These are phyloP conservation scores for Nylanderia fulva DNA, from an alignment of 1,140 invertebrate species.

Conservation along the genomic window DNA sequence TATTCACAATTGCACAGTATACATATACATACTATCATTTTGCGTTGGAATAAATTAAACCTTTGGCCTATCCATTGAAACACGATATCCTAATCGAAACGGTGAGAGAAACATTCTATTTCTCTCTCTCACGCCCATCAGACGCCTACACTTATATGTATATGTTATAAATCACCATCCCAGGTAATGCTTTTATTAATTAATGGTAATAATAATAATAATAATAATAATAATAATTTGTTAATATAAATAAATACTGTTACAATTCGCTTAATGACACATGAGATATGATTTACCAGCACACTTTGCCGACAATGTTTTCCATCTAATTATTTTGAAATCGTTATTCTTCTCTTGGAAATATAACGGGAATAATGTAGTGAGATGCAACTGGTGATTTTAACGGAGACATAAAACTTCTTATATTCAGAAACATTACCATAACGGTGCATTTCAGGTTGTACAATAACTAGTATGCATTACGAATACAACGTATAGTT, in stretches of 20 bases:
- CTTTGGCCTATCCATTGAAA: too few species aligned
- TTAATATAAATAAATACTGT: neutral
- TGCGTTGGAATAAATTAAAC: too few species aligned
- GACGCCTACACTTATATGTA: too few species aligned
- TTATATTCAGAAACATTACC: neutral
- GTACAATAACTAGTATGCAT: neutral
- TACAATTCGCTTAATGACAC: conserved; percentile 1
- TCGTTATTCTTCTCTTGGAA: neutral
- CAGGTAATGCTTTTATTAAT: conserved; percentile 24
- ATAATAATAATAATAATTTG: conserved; percentile 26
- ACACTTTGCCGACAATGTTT: neutral
- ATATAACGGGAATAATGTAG: neutral
- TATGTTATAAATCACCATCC: neutral
- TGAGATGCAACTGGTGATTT: neutral
- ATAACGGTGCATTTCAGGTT: neutral
- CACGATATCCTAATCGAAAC: too few species aligned
- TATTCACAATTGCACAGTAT: too few species aligned
- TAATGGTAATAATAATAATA: neutral
- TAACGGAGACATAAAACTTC: conserved; percentile 1
- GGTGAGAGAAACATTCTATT: too few species aligned
- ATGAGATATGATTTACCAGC: neutral
- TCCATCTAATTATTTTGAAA: conserved; percentile 6
- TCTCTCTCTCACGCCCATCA: too few species aligned
- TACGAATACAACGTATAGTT: neutral
- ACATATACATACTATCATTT: too few species aligned